These are phyloP conservation scores for Hemibagrus wyckioides DNA, from an alignment of 2,113 vertebrate species.

Conservation along the genomic window DNA sequence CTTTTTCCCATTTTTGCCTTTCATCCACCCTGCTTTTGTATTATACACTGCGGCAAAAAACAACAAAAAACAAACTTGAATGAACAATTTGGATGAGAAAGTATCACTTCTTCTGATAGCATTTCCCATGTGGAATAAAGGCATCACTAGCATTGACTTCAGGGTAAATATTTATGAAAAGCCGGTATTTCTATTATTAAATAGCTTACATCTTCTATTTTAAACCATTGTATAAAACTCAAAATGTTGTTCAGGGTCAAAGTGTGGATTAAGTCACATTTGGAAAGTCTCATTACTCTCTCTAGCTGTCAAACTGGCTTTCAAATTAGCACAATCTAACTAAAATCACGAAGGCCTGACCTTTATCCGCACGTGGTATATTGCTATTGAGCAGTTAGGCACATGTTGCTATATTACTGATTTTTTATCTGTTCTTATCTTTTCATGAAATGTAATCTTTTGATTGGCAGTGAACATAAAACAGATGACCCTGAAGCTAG, in stretches of 20 bases:
- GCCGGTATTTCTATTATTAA: not conserved
- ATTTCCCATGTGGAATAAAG: not conserved
- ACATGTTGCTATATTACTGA: not conserved
- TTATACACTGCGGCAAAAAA: not conserved
- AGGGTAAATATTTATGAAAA: not conserved
- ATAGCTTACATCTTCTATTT: not conserved
- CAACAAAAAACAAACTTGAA: not conserved
- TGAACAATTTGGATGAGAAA: not conserved
- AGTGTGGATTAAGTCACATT: not conserved
- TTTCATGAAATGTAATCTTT: slow-evolving; percentile 55
- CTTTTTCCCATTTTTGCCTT: not conserved
- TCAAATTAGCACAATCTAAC: not conserved
- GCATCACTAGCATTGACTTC: not conserved
- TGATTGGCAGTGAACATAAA: slow-evolving; percentile 58
- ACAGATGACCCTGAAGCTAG: slow-evolving; percentile 64
- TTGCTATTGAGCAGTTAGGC: not conserved
- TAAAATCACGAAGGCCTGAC: not conserved
- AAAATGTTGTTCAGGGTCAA: not conserved
- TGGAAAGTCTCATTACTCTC: not conserved
- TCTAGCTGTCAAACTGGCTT: not conserved
- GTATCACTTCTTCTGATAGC: not conserved
- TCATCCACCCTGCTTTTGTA: not conserved
- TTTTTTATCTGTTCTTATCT: slow-evolving; percentile 14
- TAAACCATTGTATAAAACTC: not conserved
- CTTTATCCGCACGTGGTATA: not conserved